Evolutionary conservation across 2,797 vertebrate genomes (phyloP), one percentile per base, ranked within the genome.

Genomic region (Falco cherrug): DNA sequence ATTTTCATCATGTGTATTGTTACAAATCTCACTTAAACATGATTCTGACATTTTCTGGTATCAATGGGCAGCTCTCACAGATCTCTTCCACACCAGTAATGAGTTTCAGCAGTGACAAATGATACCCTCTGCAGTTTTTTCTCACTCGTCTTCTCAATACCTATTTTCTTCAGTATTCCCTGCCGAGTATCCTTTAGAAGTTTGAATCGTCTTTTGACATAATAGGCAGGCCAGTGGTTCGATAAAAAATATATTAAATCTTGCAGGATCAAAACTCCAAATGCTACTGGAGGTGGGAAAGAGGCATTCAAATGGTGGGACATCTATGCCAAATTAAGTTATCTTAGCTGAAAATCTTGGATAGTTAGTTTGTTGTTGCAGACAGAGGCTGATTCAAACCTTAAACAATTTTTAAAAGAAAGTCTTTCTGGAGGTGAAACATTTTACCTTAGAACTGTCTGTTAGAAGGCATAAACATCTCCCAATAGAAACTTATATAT

Each of bases 41-140:
- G 39, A 84, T 69, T 87, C 76, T 93, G 87, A 94, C 69, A 73
- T 91, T 81, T 94, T 87, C 82, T 78, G 35, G 69, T 37, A 81
- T 82, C 87, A 84, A 70, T 67, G 22, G 53, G 70, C 75, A 70
- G 64, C 77, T 92, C 28, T 51, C 82, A 78, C 43, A 50, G 54
- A 86, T 78, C 69, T 89, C 82, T 93, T 75, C 47, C 73, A 94
- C 45, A 84, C 41, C 50, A 81, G 33, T 71, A 86, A 95, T 76
- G 84, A 84, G 50, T 75, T 93, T 90, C 89, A 95, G 73, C 91
- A 90, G 73, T 81, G 89, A 90, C 50, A 96, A 95, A 93, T 86
- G 1, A 95, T 73, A 90, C 37, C 51, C 45, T 93, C 76, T 24
- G 26, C 3, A 11, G 0, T 13, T 87, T 93, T 94, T 85, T 76